Conservation (phyloP, 2,797 vertebrate species). For the Chloroceryle inda region DNA sequence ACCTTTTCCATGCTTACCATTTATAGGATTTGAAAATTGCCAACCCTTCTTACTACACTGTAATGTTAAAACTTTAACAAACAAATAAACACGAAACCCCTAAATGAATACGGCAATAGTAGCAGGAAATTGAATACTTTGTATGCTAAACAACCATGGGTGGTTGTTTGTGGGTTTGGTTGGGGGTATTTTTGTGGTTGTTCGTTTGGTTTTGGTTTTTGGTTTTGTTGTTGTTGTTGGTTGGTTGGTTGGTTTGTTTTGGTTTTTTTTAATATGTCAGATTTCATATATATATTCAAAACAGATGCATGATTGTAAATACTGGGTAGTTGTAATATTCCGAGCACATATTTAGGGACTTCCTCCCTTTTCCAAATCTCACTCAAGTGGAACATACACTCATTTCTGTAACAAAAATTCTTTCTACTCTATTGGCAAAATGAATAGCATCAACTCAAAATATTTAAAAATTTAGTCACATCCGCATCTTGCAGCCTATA, state of each 20-base stretch:
- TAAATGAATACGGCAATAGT: conserved; percentile 45
- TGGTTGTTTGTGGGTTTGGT: neutral
- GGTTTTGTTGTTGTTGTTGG: neutral
- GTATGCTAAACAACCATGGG: conserved; percentile 38
- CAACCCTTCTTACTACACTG: conserved; percentile 50
- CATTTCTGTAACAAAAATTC: conserved; percentile 90
- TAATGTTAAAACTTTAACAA: conserved; percentile 68
- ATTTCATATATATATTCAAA: conserved; percentile 80
- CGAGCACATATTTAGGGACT: conserved; percentile 88
- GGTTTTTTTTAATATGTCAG: neutral
- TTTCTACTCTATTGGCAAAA: conserved; percentile 90
- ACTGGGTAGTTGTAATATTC: conserved; percentile 83
- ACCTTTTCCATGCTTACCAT: conserved; percentile 69
- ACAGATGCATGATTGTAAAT: conserved; percentile 81
- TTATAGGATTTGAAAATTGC: conserved; percentile 62
- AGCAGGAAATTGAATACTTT: conserved; percentile 11
- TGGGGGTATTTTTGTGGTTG: neutral
- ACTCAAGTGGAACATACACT: conserved; percentile 89
- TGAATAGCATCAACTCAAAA: conserved; percentile 91
- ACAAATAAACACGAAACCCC: conserved; percentile 18
- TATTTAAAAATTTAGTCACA: conserved; percentile 99
- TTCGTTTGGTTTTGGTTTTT: too few relatives aligned
- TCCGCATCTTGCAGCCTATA: conserved; percentile 97
- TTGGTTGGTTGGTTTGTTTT: neutral
- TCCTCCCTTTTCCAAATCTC: conserved; percentile 88